phyloP scores from a whole-genome alignment of 2,888 invertebrate genomes.

The Dioctria linearis region DNA sequence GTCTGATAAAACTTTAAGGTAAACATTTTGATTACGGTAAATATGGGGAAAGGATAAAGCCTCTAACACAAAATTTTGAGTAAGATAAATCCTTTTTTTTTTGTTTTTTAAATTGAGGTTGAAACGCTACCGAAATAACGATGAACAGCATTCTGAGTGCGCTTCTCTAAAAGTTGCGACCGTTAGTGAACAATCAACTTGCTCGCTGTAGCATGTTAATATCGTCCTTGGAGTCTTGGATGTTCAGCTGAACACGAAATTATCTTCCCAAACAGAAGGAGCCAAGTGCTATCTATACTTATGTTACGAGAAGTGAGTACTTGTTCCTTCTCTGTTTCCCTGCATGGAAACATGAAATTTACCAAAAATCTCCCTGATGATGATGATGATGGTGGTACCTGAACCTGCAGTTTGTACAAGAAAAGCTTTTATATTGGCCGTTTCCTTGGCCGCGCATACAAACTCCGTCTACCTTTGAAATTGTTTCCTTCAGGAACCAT shows the following conservation, averaged over 20 bases:
- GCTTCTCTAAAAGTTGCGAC: neutral
- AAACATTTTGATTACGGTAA: neutral
- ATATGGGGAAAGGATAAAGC: neutral
- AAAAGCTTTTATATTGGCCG: constrained; percentile 17
- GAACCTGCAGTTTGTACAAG: constrained; percentile 23
- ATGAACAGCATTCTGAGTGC: neutral
- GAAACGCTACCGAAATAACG: neutral
- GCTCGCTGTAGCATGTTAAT: neutral
- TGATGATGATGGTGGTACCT: no score
- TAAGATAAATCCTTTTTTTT: no score
- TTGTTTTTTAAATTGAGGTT: neutral
- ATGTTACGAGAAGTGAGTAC: no score
- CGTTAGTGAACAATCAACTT: neutral
- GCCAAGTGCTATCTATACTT: constrained; percentile 2
- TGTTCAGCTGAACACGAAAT: neutral
- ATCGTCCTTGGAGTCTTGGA: neutral
- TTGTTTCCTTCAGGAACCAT: constrained; percentile 11
- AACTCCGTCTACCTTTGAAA: neutral
- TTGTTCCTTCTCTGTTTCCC: neutral
- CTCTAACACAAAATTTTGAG: no score
- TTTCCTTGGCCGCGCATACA: neutral
- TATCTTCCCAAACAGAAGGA: neutral
- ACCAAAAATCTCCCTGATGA: constrained; percentile 5
- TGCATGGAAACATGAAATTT: neutral
- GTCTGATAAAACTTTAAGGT: neutral